Conservation (phyloP, 2,113 vertebrate species). For the Potamarius usumacintae region DNA sequence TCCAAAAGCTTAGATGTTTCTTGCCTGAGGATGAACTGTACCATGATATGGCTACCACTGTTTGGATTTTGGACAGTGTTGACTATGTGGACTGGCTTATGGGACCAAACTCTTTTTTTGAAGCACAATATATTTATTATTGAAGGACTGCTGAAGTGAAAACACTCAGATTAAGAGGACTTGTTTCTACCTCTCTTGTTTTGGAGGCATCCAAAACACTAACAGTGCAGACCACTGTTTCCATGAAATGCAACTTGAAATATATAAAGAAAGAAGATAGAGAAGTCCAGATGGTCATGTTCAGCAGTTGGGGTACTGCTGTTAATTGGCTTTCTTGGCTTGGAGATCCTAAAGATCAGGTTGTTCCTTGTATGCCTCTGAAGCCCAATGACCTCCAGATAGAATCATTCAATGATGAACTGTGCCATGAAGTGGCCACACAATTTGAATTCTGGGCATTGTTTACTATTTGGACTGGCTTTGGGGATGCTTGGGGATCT, state of each 20-base stretch:
- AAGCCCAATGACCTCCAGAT: background rate
- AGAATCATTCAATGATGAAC: background rate
- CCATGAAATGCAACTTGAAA: too few species aligned
- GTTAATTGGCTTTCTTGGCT: background rate
- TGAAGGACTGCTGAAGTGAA: background rate
- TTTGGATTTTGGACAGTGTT: background rate
- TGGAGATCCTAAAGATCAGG: background rate
- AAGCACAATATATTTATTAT: background rate
- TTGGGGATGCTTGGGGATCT: background rate
- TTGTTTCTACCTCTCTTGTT: background rate
- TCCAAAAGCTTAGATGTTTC: background rate
- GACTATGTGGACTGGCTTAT: background rate
- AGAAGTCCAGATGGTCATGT: background rate
- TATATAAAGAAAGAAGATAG: background rate
- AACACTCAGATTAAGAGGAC: background rate
- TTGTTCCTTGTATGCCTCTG: background rate
- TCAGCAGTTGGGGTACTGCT: constrained; percentile 13
- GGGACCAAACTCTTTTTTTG: background rate
- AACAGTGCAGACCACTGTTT: too few species aligned
- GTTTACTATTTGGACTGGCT: background rate
- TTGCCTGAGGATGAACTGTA: background rate
- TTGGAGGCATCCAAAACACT: background rate
- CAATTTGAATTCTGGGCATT: background rate
- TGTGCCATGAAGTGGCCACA: too few species aligned
- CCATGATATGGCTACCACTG: background rate